Evolutionary conservation across 2,888 invertebrate genomes (phyloP).

Genomic region (Hirtodrosophila histrioides): DNA sequence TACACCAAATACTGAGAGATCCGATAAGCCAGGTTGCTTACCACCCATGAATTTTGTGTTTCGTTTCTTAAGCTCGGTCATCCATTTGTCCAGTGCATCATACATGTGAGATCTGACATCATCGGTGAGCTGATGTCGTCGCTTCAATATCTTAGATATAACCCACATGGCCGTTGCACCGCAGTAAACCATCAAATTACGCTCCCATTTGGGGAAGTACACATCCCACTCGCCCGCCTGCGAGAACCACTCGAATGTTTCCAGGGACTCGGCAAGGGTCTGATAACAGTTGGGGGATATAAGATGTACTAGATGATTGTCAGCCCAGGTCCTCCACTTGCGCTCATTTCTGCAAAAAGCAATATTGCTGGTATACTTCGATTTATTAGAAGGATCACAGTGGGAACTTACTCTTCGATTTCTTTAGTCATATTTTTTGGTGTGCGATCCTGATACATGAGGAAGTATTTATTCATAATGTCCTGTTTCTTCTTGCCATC

Average conservation of each 20-base stretch:
- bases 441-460: slow-evolving; percentile 90
- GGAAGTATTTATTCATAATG: slow-evolving; percentile 93
- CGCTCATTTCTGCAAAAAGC: slow-evolving; percentile 91
- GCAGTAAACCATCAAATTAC: slow-evolving; percentile 93
- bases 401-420: slow-evolving; percentile 86
- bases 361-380: not conserved
- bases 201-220: slow-evolving; percentile 94
- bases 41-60: slow-evolving; percentile 94
- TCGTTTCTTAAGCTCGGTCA: slow-evolving; percentile 88
- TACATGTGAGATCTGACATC: slow-evolving; percentile 96
- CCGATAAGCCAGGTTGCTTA: slow-evolving; percentile 93
- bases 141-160: slow-evolving; percentile 94
- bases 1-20: slow-evolving; percentile 95
- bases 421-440: slow-evolving; percentile 85
- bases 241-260: slow-evolving; percentile 97
- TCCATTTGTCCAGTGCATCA: slow-evolving; percentile 94
- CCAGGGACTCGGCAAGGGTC: slow-evolving; percentile 91
- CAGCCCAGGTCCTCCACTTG: slow-evolving; percentile 98
- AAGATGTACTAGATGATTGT: slow-evolving; percentile 94
- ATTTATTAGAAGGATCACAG: too few species aligned
- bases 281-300: slow-evolving; percentile 99
- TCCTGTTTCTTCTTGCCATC: slow-evolving; percentile 89
- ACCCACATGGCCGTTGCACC: slow-evolving; percentile 97
- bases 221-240: slow-evolving; percentile 96
- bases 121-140: slow-evolving; percentile 92